Conservation (phyloP, 2,797 vertebrate species). For the Oophaga sylvatica region DNA sequence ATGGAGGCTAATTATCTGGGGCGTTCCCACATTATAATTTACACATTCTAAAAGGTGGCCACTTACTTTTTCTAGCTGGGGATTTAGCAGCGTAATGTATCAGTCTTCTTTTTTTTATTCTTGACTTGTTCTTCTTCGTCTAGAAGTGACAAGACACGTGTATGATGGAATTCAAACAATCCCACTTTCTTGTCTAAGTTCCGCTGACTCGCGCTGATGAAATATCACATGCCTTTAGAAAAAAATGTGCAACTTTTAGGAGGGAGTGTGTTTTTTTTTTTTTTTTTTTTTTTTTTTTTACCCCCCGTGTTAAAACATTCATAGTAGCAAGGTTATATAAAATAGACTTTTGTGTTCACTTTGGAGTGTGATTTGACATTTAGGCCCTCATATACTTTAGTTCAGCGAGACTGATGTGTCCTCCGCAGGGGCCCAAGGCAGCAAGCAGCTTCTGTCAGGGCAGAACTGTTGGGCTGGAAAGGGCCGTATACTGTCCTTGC, state of each 20-base stretch:
- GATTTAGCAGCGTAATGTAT: not conserved
- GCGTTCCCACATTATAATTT: not conserved
- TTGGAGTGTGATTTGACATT: too few species aligned
- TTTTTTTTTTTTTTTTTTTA: not conserved
- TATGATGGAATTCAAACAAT: not conserved
- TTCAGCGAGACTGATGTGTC: too few species aligned
- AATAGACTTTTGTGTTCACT: too few species aligned
- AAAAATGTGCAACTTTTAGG: not conserved
- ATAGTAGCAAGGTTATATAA: too few species aligned
- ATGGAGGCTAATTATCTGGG: not conserved
- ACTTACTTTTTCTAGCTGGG: not conserved
- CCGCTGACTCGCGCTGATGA: slow-evolving; percentile 4
- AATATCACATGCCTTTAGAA: not conserved
- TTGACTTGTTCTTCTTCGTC: not conserved
- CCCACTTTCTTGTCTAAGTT: not conserved
- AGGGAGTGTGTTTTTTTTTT: not conserved
- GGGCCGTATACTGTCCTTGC: too few species aligned
- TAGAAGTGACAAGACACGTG: not conserved
- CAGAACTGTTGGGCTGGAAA: too few species aligned
- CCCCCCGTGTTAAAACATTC: not conserved
- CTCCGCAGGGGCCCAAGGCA: too few species aligned
- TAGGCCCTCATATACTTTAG: too few species aligned
- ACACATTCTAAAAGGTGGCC: not conserved
- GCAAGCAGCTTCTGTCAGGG: too few species aligned
- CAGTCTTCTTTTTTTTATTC: not conserved